These are phyloP conservation scores for Pteropus alecto DNA, from an alignment of 2,113 vertebrate species.

Conservation along the genomic window DNA sequence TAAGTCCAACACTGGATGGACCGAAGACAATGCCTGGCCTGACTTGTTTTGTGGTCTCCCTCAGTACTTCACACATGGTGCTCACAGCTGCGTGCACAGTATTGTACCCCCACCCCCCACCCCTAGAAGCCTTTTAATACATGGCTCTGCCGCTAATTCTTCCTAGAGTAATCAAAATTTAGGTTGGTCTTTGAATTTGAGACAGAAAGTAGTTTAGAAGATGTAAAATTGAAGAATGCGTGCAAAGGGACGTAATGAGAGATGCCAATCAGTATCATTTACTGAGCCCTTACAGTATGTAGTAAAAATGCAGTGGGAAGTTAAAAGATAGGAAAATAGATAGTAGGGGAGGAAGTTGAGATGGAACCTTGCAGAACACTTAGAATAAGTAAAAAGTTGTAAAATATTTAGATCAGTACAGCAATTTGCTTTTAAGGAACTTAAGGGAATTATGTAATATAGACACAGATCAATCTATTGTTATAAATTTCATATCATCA, in stretches of 20 bases:
- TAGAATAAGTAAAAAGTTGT: neutral
- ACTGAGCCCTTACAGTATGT: neutral
- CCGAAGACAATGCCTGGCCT: neutral
- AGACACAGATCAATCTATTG: neutral
- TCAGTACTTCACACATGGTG: neutral
- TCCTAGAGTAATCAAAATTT: neutral
- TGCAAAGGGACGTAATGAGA: neutral
- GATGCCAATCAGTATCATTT: neutral
- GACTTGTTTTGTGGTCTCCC: neutral
- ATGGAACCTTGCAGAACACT: neutral
- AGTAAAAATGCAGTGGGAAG: neutral
- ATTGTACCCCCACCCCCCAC: neutral
- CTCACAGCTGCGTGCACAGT: neutral
- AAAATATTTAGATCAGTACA: constrained; percentile 29
- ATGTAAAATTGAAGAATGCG: neutral
- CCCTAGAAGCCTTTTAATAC: neutral
- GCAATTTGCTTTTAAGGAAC: constrained; percentile 13
- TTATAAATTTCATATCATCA: neutral
- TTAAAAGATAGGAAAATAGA: neutral
- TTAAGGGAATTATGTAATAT: neutral
- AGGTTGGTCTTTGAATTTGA: neutral
- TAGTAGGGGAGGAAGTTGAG: neutral
- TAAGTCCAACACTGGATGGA: neutral
- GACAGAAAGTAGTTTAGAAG: neutral
- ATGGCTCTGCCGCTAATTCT: neutral